A percentile compares a stretch with the other conserved stretches of the same genome.
Conservation (phyloP, 2,888 invertebrate species). For the Melanostoma scalare region DNA sequence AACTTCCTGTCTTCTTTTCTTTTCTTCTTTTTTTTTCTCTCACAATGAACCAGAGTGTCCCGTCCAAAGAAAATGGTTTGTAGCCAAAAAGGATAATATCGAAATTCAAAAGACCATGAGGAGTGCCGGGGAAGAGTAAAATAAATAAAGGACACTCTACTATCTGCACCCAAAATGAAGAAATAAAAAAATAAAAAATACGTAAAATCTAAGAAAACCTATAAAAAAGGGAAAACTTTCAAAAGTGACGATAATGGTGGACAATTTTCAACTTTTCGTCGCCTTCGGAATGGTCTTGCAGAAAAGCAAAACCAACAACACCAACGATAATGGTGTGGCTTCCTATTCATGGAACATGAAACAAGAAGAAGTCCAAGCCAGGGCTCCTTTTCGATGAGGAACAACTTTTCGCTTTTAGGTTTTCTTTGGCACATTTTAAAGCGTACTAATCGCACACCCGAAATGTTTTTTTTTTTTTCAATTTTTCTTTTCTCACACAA, state of each 20-base stretch:
- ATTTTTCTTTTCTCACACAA: background rate
- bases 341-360: slow-evolving; percentile 23
- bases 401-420: slow-evolving; percentile 45
- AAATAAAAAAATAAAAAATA: background rate
- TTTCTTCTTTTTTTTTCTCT: slow-evolving; percentile 1
- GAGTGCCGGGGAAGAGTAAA: slow-evolving; percentile 9
- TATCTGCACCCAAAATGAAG: background rate
- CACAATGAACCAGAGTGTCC: slow-evolving; percentile 10
- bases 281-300: slow-evolving; percentile 57
- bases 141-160: slow-evolving; percentile 40
- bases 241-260: slow-evolving; percentile 71
- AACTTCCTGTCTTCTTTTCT: slow-evolving; percentile 28
- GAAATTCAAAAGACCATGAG: slow-evolving; percentile 12
- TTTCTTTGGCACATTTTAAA: slow-evolving; percentile 35
- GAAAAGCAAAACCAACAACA: slow-evolving; percentile 14
- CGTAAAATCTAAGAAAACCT: slow-evolving; percentile 29
- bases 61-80: background rate
- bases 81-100: slow-evolving; percentile 43
- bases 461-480: slow-evolving; percentile 36
- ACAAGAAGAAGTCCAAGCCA: slow-evolving; percentile 21
- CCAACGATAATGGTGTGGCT: slow-evolving; percentile 10
- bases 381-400: background rate
- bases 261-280: slow-evolving; percentile 68
- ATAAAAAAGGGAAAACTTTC: slow-evolving; percentile 42
- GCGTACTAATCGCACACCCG: slow-evolving; percentile 51